Percentiles rank a stretch among this genome's conserved stretches.
These are phyloP conservation scores for Drosophila navojoa DNA, from an alignment of 1,140 invertebrate species.

Conservation along the genomic window DNA sequence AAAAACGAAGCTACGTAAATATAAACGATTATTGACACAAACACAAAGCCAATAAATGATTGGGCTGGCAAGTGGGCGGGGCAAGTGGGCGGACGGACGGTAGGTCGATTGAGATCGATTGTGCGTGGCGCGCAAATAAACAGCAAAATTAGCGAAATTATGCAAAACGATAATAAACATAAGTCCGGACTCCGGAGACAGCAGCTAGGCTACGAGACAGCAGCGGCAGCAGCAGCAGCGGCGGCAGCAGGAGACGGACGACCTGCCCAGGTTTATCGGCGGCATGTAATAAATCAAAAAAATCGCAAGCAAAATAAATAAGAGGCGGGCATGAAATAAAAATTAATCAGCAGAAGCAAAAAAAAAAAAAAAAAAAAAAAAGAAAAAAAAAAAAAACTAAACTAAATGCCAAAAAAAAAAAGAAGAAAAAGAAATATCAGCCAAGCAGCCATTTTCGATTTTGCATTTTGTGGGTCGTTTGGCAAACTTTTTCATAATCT, in stretches of 20 bases:
- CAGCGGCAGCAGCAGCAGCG: too few species aligned
- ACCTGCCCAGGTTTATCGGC: constrained; percentile 42
- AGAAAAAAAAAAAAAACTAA: neutral
- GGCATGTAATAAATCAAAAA: constrained; percentile 74
- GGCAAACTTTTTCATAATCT: constrained; percentile 78
- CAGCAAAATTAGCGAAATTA: constrained; percentile 78
- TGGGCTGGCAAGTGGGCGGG: neutral
- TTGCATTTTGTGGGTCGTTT: constrained; percentile 56
- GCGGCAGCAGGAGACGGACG: neutral
- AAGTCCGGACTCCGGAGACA: neutral
- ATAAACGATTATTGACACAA: constrained; percentile 77
- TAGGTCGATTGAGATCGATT: constrained; percentile 51
- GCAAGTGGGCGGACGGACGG: neutral
- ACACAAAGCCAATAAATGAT: constrained; percentile 70
- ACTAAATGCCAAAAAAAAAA: too few species aligned
- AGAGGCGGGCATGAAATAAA: constrained; percentile 31
- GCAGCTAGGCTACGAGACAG: constrained; percentile 6
- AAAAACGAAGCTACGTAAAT: constrained; percentile 29
- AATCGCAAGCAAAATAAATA: constrained; percentile 65
- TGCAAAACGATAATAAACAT: constrained; percentile 70
- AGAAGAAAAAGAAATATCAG: neutral
- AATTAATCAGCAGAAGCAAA: constrained; percentile 29
- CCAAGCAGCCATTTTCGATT: constrained; percentile 62
- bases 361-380: neutral
- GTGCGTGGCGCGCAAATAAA: constrained; percentile 66